Evolutionary conservation across 2,888 invertebrate genomes (phyloP), one percentile per base, ranked within the genome.

Genomic region (Conchocele bisecta): DNA sequence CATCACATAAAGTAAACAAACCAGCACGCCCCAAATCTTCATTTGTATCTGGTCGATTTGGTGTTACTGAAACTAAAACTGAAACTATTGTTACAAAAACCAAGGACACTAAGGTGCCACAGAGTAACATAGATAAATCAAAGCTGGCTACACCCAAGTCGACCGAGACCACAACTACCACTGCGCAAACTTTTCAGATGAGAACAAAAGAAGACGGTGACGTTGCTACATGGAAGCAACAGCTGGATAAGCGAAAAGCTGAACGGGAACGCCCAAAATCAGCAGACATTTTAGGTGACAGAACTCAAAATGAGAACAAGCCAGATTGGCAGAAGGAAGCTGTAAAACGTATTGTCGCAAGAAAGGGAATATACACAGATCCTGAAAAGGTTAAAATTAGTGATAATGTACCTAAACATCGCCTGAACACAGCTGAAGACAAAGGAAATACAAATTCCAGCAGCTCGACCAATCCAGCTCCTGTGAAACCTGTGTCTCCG

Each of bases 291-390:
- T 50, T 83, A 15, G 53, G 56, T 20, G 75, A 71, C 26, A 80
- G 70, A 41, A 53, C 53, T 24, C 37, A 31, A 29, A 63, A 58
- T 24, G 56, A 65, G 39, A 53, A 65, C 22, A 74, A 83, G 41
- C 75, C 84, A 22, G 82, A 79, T 22, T 88, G 88, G 88, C 85
- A 88, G 70, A 67, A 79, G 57, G 89, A 89, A 53, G 89, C 86
- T 13, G 84, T 86, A 46, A 83, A 81, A 51, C 66, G 89, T 44
- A 81, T 81, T 74, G 65, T 69, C 26, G 82, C 83, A 1, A 71
- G 86, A 41, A 80, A 79, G 51, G 84, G 83, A 17, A 81, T 71
- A 17, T 88, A 83, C 79, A 70, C 81, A 35, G 87, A 86, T 67
- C 84, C 86, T 17, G 87, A 85, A 56, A 83, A 79, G 42, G 35